Evolutionary conservation across 2,888 invertebrate genomes (phyloP).

Genomic region (Allygus modestus): DNA sequence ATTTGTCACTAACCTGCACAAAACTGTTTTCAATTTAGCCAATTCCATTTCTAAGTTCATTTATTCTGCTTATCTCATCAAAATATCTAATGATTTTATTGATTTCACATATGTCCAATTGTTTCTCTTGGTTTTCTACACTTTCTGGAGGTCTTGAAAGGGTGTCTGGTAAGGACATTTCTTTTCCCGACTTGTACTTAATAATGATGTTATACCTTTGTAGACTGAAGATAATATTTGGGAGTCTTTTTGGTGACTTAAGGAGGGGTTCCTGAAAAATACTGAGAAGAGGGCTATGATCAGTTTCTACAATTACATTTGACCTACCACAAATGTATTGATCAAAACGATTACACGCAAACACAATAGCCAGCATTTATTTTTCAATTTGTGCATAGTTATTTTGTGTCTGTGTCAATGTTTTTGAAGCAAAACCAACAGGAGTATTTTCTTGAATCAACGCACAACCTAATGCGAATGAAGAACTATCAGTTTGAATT

Average conservation of each 20-base stretch:
- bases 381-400: constrained; percentile 61
- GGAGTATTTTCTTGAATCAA: constrained; percentile 50
- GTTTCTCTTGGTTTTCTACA: neutral
- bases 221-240: constrained; percentile 30
- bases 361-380: constrained; percentile 57
- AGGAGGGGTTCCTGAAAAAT: constrained; percentile 54
- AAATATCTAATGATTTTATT: neutral
- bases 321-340: constrained; percentile 55
- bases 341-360: constrained; percentile 61
- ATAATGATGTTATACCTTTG: neutral
- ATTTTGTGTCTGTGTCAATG: constrained; percentile 51
- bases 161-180: constrained; percentile 25
- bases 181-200: constrained; percentile 9
- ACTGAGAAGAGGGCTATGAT: constrained; percentile 41
- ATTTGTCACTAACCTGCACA: too few species aligned
- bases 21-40: too few species aligned
- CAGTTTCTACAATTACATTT: constrained; percentile 42
- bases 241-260: constrained; percentile 42
- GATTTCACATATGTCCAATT: neutral
- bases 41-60: too few species aligned
- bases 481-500: constrained; percentile 56
- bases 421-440: constrained; percentile 58
- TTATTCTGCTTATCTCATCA: neutral
- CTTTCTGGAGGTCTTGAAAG: constrained; percentile 14
- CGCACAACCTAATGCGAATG: constrained; percentile 56